Evolutionary conservation across 2,888 invertebrate genomes (phyloP), one percentile per base, ranked within the genome.

Genomic region (Oscheius sp.): DNA sequence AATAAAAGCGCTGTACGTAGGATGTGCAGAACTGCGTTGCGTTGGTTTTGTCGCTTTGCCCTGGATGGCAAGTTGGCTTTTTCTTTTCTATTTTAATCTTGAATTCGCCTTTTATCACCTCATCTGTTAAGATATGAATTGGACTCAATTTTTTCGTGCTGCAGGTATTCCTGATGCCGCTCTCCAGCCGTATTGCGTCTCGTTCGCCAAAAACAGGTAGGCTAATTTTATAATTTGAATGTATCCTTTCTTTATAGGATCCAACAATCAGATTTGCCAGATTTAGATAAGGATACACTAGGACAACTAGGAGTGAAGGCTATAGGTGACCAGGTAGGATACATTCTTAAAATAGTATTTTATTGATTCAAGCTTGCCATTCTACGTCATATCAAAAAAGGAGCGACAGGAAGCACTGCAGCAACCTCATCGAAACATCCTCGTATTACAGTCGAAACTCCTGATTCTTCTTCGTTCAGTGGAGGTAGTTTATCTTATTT

Each of bases 301-400:
- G 26, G 68, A 5, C 74, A 78, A 30, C 57, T 80, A 17, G 80
- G 80, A 24, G 75, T 80, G 6, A 72, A 70, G 6, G 74, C 76
- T 8, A 74, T 80, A 12, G 80, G 80, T 22, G 80, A 80, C 65
- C 80, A 80, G 70, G 80, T 80, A 30, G 17, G 22, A 8, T 38
- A 8, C 20, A 2, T 33, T 57, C 20, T 57, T 36, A 5, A 26
- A 9, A 54, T 54, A 30, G 30, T 32, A 12, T 20, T 33, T n/a
- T 22, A 32, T 3, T 33, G 12, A 2, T 47, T 47, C 9, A 5
- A 62, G 62, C 20, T 62, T 20, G 44, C 62, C 2, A 32, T 62
- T 47, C 45, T 47, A 32, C 45, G 32, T 3, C 41, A 38, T 2
- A 41, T 41, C n/a, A 59, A 59, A 26, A 44, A 41, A 14, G 59